Conservation (phyloP, 2,797 vertebrate species). For the Leptatherina wallacei region DNA sequence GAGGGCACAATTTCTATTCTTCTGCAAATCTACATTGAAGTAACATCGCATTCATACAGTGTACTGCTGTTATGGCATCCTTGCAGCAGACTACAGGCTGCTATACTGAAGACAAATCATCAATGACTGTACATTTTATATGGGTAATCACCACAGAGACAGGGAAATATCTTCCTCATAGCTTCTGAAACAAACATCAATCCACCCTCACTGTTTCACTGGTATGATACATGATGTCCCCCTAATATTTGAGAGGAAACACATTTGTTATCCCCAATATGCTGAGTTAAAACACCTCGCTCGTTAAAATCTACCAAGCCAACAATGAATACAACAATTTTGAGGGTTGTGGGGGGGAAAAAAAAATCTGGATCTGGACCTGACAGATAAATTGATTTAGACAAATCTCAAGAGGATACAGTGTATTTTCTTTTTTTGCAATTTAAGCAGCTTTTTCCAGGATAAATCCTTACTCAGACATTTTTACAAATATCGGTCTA, state of each 20-base stretch:
- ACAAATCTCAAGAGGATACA: background rate
- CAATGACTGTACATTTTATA: background rate
- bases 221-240: background rate
- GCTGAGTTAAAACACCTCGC: background rate
- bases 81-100: background rate
- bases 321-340: background rate
- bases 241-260: background rate
- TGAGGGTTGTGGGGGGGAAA: background rate
- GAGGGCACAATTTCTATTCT: constrained; percentile 69
- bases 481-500: background rate
- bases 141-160: background rate
- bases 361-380: background rate
- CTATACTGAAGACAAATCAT: constrained; percentile 10
- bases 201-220: background rate
- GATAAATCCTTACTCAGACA: background rate
- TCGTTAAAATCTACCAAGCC: background rate
- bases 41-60: constrained; percentile 1
- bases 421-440: no score
- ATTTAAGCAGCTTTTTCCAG: background rate
- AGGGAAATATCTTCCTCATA: background rate
- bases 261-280: background rate
- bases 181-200: background rate
- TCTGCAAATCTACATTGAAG: background rate
- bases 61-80: background rate
- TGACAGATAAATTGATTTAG: background rate